phyloP scores from a whole-genome alignment of 2,113 vertebrate species.

The Clarias magur region DNA sequence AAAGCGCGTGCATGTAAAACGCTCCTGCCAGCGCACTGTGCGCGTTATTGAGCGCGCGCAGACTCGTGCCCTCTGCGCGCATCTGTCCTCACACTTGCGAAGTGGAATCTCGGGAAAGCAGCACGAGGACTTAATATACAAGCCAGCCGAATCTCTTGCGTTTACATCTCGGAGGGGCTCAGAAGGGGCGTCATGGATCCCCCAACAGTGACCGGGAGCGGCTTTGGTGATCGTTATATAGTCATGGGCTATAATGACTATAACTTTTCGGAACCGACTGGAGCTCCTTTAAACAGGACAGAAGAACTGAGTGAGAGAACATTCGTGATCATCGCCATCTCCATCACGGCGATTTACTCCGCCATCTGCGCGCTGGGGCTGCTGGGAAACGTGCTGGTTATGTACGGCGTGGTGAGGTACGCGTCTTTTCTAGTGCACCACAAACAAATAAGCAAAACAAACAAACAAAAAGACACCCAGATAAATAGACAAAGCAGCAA shows the following conservation, averaged over 20 bases:
- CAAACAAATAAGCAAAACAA: not conserved
- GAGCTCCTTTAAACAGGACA: conserved; percentile 55
- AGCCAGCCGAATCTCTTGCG: not conserved
- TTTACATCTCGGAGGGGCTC: not conserved
- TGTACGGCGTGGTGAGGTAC: conserved; percentile 95
- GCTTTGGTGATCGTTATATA: conserved; percentile 62
- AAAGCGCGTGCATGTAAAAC: not conserved
- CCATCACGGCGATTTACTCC: conserved; percentile 90
- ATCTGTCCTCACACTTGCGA: not conserved
- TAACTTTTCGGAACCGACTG: conserved; percentile 57
- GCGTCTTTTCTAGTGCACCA: not conserved
- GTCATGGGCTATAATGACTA: conserved; percentile 64
- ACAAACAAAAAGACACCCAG: not conserved
- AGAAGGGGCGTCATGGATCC: conserved; percentile 70
- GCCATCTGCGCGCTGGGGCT: conserved; percentile 91
- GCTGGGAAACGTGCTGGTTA: conserved; percentile 90
- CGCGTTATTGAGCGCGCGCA: not conserved
- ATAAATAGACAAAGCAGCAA: not conserved
- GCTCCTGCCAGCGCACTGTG: not conserved
- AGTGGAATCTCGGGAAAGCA: not conserved
- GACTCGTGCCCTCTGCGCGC: not conserved
- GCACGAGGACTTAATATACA: not conserved
- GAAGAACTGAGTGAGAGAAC: conserved; percentile 69
- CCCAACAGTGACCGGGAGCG: conserved; percentile 60
- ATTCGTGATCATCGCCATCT: conserved; percentile 81